Evolutionary conservation across 1,140 invertebrate species (phyloP), one percentile per base, ranked within the genome.

Genomic region (Cherax destructor): DNA sequence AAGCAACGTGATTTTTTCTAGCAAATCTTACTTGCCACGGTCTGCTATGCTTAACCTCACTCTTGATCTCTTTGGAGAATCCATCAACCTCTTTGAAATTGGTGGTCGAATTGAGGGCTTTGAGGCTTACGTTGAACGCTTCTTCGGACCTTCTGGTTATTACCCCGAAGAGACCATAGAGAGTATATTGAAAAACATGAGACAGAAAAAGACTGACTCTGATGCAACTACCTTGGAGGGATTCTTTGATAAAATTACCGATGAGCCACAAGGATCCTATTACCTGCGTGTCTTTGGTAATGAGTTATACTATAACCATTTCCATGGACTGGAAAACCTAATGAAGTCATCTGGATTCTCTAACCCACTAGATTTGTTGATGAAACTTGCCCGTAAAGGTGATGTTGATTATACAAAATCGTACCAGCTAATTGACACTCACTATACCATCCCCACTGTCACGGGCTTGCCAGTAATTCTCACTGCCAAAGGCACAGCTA

Each of bases 21-120:
- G 98, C 93, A 96, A 98, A 93, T 98, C 97, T 4, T 99, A 97
- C 94, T 93, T 99, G 1, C 98, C 98, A 0, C 95, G 98, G 86
- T 97, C 97, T 0, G 95, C 95, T 1, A 96, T 95, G 93, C 93
- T 98, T 4, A 99, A 99, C 94, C 94, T 99, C 0, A 98, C 97
- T 0, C 95, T 97, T 3, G 97, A 98, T 94, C 86, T 99, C 1
- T 99, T 99, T 94, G 98, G 98, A 47, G 96, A 97, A 76, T 96
- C 96, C 47, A 96, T 98, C 92, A 99, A 99, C 94, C 95, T 98
- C 47, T 94, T 99, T 52, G 97, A 99, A 94, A 93, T 99, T 16
- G 97, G 97, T 81, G 95, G 96, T 3, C 96, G 98, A 91, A 96
- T 97, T 94, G 97, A 99, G 94, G 98, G 99, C 93, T 94, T 99